phyloP scores from a whole-genome alignment of 1,140 invertebrate genomes.

The Drosophila asahinai region DNA sequence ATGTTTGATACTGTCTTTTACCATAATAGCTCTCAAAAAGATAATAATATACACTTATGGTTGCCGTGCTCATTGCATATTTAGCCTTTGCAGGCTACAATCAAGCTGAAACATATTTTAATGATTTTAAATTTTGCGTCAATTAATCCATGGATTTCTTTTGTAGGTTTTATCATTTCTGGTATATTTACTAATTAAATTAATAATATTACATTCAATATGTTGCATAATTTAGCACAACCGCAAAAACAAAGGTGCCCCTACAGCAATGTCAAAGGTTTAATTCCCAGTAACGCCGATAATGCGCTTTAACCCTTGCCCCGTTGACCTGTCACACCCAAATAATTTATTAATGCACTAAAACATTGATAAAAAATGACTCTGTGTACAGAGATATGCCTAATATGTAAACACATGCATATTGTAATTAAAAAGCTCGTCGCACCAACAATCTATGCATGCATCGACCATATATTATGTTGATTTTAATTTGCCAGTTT shows the following conservation, averaged over 20 bases:
- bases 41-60: too few relatives aligned
- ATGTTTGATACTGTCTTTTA: too few relatives aligned
- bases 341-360: constrained; percentile 74
- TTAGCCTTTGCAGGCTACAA: neutral
- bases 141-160: constrained; percentile 54
- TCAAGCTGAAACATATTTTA: constrained; percentile 1
- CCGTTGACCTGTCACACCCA: constrained; percentile 27
- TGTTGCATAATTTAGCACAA: constrained; percentile 43
- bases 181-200: constrained; percentile 62
- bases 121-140: constrained; percentile 14
- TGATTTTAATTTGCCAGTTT: constrained; percentile 69
- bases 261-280: constrained; percentile 63
- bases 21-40: too few relatives aligned
- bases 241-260: constrained; percentile 37
- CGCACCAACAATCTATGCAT: constrained; percentile 19
- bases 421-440: constrained; percentile 55
- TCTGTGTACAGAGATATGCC: constrained; percentile 4
- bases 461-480: constrained; percentile 53
- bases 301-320: constrained; percentile 23
- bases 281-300: constrained; percentile 32
- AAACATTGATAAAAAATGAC: constrained; percentile 41
- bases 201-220: constrained; percentile 63
- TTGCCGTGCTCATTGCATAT: neutral
- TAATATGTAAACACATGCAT: constrained; percentile 38
- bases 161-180: constrained; percentile 27